phyloP scores from a whole-genome alignment of 1,140 invertebrate genomes.

The Pseudoatta argentina region DNA sequence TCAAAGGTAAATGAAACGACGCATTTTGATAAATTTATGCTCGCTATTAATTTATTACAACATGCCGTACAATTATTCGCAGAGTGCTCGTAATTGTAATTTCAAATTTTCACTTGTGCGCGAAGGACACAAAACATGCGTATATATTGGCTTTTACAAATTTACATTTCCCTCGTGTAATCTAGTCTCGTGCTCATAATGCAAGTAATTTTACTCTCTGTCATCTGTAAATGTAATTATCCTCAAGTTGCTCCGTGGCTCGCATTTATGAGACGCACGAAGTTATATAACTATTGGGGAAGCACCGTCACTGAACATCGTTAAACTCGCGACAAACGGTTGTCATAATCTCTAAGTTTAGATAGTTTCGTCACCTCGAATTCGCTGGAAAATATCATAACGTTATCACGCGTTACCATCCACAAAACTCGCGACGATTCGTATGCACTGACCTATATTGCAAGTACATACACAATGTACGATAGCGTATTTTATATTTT shows the following conservation, averaged over 20 bases:
- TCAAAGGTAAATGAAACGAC: neutral
- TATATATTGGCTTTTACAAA: slow-evolving; percentile 65
- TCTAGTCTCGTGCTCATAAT: slow-evolving; percentile 66
- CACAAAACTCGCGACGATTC: slow-evolving; percentile 25
- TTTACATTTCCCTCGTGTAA: slow-evolving; percentile 63
- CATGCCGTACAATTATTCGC: neutral
- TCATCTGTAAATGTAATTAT: slow-evolving; percentile 71
- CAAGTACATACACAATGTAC: neutral
- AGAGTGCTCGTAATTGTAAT: slow-evolving; percentile 47
- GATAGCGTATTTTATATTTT: neutral
- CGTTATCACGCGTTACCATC: slow-evolving; percentile 44
- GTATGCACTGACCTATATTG: neutral
- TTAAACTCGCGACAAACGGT: slow-evolving; percentile 70
- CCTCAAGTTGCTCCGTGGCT: slow-evolving; percentile 62
- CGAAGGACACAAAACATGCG: slow-evolving; percentile 50
- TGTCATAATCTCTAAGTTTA: slow-evolving; percentile 71
- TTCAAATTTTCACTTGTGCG: slow-evolving; percentile 53
- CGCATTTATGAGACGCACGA: slow-evolving; percentile 66
- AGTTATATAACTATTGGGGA: slow-evolving; percentile 70
- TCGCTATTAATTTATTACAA: slow-evolving; percentile 38
- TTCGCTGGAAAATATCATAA: slow-evolving; percentile 58
- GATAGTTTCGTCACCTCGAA: slow-evolving; percentile 68
- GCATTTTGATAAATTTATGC: slow-evolving; percentile 29
- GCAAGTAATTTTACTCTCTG: slow-evolving; percentile 73
- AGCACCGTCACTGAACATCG: slow-evolving; percentile 69